Evolutionary conservation across 2,113 vertebrate species (phyloP).

Genomic region (Hyperoodon ampullatus): DNA sequence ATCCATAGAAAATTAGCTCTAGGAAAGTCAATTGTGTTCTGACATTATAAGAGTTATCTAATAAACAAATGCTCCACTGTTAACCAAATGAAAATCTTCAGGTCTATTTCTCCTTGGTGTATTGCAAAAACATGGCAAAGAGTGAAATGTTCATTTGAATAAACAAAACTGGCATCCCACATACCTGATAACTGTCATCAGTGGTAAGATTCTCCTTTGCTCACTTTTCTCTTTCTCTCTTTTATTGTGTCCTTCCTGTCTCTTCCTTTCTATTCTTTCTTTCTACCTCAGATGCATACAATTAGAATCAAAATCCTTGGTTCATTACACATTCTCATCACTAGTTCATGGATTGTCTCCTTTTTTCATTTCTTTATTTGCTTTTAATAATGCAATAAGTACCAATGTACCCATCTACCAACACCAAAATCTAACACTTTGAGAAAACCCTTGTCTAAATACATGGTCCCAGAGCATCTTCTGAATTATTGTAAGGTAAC

Average conservation of each 20-base stretch:
- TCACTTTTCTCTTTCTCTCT: not conserved
- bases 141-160: not conserved
- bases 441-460: not conserved
- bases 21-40: not conserved
- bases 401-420: not conserved
- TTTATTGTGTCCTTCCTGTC: not conserved
- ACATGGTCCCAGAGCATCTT: not conserved
- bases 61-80: not conserved
- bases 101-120: not conserved
- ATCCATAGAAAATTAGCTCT: not conserved
- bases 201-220: not conserved
- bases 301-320: not conserved
- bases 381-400: not conserved
- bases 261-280: not conserved
- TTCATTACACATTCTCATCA: not conserved
- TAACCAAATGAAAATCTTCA: not conserved
- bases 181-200: not conserved
- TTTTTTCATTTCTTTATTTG: not conserved
- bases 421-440: not conserved
- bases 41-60: not conserved
- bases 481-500: not conserved
- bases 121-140: not conserved
- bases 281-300: not conserved
- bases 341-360: not conserved
- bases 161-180: not conserved